Evolutionary conservation across 2,797 vertebrate species (phyloP).

Genomic region (Urosaurus nigricauda): DNA sequence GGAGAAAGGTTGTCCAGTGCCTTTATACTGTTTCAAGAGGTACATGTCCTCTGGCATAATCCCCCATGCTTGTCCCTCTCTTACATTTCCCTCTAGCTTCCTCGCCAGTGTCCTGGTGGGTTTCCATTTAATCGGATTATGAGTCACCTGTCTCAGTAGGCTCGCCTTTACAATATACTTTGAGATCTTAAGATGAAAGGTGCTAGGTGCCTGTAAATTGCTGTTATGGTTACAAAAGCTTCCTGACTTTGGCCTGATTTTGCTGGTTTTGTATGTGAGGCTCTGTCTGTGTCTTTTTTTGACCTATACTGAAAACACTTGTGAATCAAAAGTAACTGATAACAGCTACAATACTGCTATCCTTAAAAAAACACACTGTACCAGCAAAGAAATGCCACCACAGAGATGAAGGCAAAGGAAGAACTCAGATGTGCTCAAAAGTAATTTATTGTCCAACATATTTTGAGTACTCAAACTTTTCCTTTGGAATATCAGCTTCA

Average conservation of each 20-base stretch:
- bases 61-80: background rate
- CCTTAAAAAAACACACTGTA: background rate
- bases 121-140: conserved; percentile 27
- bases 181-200: conserved; percentile 23
- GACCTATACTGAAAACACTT: background rate
- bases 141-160: background rate
- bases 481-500: background rate
- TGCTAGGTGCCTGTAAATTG: background rate
- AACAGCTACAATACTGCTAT: background rate
- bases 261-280: background rate
- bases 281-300: background rate
- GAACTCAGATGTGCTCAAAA: background rate
- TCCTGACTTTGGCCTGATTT: background rate
- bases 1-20: background rate
- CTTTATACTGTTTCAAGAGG: background rate
- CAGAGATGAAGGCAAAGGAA: background rate
- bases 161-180: conserved; percentile 7
- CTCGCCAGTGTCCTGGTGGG: background rate
- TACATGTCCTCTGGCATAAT: background rate
- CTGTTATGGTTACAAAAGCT: conserved; percentile 24
- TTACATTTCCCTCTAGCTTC: background rate
- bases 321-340: background rate
- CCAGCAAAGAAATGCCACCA: background rate
- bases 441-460: background rate
- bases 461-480: background rate